Evolutionary conservation across 2,113 vertebrate species (phyloP).

Genomic region (Vidua macroura): DNA sequence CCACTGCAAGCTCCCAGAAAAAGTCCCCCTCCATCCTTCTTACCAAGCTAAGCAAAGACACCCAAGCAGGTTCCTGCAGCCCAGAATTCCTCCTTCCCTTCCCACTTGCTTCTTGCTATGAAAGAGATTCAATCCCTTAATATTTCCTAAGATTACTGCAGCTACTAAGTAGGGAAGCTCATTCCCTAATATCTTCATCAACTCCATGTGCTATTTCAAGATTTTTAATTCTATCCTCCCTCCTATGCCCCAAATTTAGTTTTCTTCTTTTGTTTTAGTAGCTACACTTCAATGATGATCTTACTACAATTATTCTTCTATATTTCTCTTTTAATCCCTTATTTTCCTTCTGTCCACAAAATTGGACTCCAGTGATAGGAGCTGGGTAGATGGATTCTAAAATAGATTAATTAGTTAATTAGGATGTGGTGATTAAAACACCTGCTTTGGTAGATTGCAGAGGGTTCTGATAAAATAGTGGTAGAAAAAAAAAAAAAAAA

Average conservation of each 20-base stretch:
- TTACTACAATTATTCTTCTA: background rate
- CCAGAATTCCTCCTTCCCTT: background rate
- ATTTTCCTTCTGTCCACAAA: background rate
- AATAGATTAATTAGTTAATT: background rate
- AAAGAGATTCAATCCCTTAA: background rate
- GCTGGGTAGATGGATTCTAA: background rate
- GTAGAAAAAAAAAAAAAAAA: background rate
- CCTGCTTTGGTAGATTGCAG: background rate
- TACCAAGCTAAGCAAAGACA: background rate
- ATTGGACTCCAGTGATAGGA: background rate
- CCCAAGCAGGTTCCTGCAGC: background rate
- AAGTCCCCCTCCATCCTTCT: background rate
- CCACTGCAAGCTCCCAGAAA: accelerated
- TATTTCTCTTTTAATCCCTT: background rate
- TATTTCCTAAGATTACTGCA: background rate
- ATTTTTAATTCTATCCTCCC: background rate
- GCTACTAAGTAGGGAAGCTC: background rate
- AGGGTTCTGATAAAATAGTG: background rate
- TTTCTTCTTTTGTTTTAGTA: background rate
- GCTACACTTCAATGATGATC: background rate
- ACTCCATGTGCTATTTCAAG: background rate
- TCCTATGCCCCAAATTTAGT: background rate
- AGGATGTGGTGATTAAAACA: background rate
- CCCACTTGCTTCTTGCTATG: background rate
- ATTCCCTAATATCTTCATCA: background rate